Percentiles rank a stretch among this genome's conserved stretches.
Evolutionary conservation across 2,113 vertebrate genomes (phyloP).

Genomic region (Artemisiospiza belli): DNA sequence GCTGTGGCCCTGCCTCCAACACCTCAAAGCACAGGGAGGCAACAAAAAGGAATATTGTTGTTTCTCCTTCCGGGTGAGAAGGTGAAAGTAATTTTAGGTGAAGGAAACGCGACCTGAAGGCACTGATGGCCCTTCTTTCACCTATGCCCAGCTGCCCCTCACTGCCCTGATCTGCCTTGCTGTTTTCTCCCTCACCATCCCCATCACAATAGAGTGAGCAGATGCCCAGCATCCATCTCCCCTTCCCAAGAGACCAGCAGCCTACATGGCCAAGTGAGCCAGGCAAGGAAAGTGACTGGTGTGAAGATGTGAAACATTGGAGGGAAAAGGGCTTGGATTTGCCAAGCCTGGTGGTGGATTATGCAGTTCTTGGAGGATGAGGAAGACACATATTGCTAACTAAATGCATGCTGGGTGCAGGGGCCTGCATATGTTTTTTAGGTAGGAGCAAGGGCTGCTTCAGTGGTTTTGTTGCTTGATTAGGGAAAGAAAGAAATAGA

Average conservation of each 20-base stretch:
- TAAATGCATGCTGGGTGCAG: neutral
- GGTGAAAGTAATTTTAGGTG: neutral
- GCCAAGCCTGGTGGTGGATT: constrained; percentile 8
- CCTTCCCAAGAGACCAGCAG: neutral
- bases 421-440: neutral
- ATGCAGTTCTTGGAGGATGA: neutral
- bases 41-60: neutral
- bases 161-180: neutral
- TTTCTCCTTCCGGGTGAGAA: neutral
- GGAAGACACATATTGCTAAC: constrained; percentile 6
- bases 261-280: neutral
- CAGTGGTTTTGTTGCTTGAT: neutral
- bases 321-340: constrained; percentile 2
- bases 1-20: neutral
- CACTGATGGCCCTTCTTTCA: neutral
- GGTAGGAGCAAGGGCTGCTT: neutral
- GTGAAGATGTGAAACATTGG: neutral
- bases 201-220: neutral
- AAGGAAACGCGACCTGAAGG: neutral
- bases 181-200: neutral
- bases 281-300: neutral
- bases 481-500: neutral
- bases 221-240: constrained; percentile 7
- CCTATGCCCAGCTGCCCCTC: neutral
- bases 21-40: neutral